A percentile compares a stretch with the other conserved stretches of the same genome.
Evolutionary conservation across 2,797 vertebrate genomes (phyloP).

Genomic region (Rallus crepitans): DNA sequence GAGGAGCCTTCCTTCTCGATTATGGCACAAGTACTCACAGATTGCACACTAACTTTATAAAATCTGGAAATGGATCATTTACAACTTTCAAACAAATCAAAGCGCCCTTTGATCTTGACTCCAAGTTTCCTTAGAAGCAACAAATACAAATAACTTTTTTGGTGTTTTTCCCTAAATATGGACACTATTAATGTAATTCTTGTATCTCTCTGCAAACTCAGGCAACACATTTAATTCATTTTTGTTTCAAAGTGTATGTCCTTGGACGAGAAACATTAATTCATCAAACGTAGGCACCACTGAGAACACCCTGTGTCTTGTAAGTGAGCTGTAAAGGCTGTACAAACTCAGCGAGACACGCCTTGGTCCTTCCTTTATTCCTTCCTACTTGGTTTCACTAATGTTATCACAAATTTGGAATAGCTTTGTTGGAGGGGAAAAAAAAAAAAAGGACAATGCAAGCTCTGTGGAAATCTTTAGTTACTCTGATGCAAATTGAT

Average conservation of each 20-base stretch:
- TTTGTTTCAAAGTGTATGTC: slow-evolving; percentile 57
- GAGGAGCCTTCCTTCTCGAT: slow-evolving; percentile 72
- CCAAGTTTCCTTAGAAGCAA: slow-evolving; percentile 78
- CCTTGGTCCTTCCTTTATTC: not conserved
- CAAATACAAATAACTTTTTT: slow-evolving; percentile 69
- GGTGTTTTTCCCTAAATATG: slow-evolving; percentile 67
- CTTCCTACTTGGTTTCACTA: not conserved
- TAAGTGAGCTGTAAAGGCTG: not conserved
- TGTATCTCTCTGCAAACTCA: slow-evolving; percentile 66
- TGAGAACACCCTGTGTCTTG: not conserved
- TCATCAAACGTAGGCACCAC: slow-evolving; percentile 15
- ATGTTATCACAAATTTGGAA: not conserved
- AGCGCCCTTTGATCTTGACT: slow-evolving; percentile 81
- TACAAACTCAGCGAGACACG: not conserved
- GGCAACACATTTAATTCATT: slow-evolving; percentile 68
- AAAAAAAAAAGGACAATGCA: not conserved
- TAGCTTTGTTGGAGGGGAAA: not conserved
- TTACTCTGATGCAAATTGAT: slow-evolving; percentile 27
- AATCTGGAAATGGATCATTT: slow-evolving; percentile 85
- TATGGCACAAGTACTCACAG: slow-evolving; percentile 71
- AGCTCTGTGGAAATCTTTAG: not conserved
- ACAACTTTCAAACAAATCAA: slow-evolving; percentile 85
- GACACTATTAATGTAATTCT: slow-evolving; percentile 73
- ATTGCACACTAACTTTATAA: slow-evolving; percentile 76
- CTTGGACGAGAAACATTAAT: slow-evolving; percentile 57